A percentile compares a stretch with the other conserved stretches of the same genome.
Evolutionary conservation across 2,797 vertebrate species (phyloP).

Genomic region (Mus minutoides): DNA sequence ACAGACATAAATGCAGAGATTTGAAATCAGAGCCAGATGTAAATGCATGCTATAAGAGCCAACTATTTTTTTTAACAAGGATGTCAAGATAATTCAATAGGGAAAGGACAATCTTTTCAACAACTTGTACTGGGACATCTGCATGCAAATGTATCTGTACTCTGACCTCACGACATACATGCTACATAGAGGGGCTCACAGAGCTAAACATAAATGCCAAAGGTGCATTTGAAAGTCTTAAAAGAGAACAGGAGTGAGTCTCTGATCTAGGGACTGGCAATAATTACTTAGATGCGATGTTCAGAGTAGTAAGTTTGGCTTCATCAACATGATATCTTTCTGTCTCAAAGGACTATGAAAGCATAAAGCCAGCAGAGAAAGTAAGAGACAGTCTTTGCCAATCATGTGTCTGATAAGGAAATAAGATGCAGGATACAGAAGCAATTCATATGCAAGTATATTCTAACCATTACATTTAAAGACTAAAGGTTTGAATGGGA

Average conservation of each 20-base stretch:
- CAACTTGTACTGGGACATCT: not conserved
- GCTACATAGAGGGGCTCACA: not conserved
- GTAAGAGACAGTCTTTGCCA: not conserved
- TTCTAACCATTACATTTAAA: not conserved
- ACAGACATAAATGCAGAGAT: not conserved
- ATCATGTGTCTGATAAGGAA: not conserved
- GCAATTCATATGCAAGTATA: not conserved
- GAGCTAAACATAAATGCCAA: not conserved
- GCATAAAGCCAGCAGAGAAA: not conserved
- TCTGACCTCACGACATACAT: not conserved
- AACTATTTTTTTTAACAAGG: not conserved
- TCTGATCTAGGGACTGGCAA: not conserved
- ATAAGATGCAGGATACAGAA: not conserved
- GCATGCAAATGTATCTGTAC: not conserved
- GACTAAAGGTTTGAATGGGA: not conserved
- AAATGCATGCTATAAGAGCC: not conserved
- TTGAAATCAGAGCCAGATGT: not conserved
- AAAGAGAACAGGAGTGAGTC: not conserved
- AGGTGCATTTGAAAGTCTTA: not conserved
- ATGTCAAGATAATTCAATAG: not conserved
- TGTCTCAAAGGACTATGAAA: not conserved
- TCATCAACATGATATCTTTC: not conserved
- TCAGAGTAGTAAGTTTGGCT: not conserved
- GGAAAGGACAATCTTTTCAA: not conserved
- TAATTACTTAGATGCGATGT: not conserved